A percentile compares a stretch with the other conserved stretches of the same genome.
phyloP scores from a whole-genome alignment of 2,797 vertebrate species.

The Florisuga fusca region DNA sequence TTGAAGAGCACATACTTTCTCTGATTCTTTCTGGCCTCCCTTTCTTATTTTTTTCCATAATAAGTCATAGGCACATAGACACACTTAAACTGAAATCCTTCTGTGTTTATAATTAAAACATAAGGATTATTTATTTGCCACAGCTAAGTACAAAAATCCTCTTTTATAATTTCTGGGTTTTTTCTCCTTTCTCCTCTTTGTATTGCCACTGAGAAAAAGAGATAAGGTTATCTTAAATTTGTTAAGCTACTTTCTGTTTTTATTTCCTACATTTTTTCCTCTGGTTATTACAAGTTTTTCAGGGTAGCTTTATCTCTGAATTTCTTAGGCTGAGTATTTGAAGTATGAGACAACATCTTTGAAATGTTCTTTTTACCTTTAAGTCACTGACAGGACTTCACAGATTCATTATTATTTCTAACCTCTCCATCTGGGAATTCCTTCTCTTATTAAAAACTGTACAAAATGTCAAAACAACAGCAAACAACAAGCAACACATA shows the following conservation, averaged over 20 bases:
- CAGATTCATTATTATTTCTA: neutral
- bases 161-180: neutral
- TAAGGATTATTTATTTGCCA: fast-evolving
- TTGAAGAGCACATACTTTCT: neutral
- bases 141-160: neutral
- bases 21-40: neutral
- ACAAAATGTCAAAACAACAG: neutral
- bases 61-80: neutral
- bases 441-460: constrained; percentile 6
- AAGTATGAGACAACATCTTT: neutral
- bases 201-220: neutral
- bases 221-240: neutral
- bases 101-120: neutral
- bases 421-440: neutral
- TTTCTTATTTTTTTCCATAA: neutral
- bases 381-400: neutral
- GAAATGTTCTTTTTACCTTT: neutral
- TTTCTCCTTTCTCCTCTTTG: neutral
- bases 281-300: neutral
- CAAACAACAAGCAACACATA: neutral
- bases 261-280: neutral
- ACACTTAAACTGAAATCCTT: neutral
- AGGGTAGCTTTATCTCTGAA: neutral
- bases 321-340: neutral
- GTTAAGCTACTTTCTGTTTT: neutral